Evolutionary conservation across 2,113 vertebrate genomes (phyloP).

Genomic region (zebrafish (Danio rerio)): GRCz12tu NC_133188.1:36683501-36684000

Average conservation of each 20-base stretch:
- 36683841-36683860: background rate
- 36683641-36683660: slow-evolving; percentile 92
- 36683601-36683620: slow-evolving; percentile 95
- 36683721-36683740: too few species aligned
- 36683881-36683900: background rate
- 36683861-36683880: background rate
- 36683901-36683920: background rate
- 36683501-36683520: background rate
- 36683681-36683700: slow-evolving; percentile 94
- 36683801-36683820: background rate
- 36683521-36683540: background rate
- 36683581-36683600: slow-evolving; percentile 94
- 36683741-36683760: too few species aligned
- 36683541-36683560: background rate
- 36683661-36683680: slow-evolving; percentile 94
- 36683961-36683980: background rate
- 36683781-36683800: background rate
- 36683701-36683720: background rate
- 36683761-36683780: background rate
- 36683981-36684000: background rate
- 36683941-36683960: background rate
- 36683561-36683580: background rate
- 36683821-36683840: background rate
- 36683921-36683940: background rate
- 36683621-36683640: slow-evolving; percentile 93